Evolutionary conservation across 2,113 vertebrate species (phyloP).

Genomic region (Paramormyrops kingsleyae): DNA sequence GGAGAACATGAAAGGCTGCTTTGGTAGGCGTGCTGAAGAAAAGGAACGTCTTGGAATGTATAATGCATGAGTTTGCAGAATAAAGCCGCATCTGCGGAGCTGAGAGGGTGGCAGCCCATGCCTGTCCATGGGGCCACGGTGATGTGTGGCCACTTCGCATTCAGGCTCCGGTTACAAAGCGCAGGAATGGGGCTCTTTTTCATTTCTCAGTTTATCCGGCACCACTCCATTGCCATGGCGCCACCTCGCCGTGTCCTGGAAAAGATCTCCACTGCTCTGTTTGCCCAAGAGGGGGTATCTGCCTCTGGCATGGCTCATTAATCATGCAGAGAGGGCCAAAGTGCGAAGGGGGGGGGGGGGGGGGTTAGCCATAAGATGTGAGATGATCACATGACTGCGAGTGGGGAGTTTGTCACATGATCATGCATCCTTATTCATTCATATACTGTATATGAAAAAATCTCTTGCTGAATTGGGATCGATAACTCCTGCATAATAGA

Average conservation of each 20-base stretch:
- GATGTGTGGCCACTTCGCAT: not conserved
- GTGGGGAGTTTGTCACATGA: not conserved
- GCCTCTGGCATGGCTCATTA: not conserved
- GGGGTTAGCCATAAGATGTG: not conserved
- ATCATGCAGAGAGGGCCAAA: not conserved
- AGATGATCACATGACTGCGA: not conserved
- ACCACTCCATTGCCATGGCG: not conserved
- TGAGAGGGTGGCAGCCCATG: not conserved
- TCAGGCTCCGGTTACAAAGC: not conserved
- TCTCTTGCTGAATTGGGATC: not conserved
- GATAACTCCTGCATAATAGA: not conserved
- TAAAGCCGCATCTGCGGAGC: not conserved
- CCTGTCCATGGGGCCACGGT: not conserved
- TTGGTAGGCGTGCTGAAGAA: not conserved
- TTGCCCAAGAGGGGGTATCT: not conserved
- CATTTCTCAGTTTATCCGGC: not conserved
- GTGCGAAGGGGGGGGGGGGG: not conserved
- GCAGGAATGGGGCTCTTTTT: not conserved
- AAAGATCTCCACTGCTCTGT: not conserved
- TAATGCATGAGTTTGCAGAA: conserved; percentile 15
- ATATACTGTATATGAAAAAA: too few relatives aligned
- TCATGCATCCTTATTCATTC: too few relatives aligned
- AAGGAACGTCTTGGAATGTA: not conserved
- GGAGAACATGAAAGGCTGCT: conserved; percentile 6
- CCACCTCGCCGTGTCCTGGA: not conserved